Conservation (phyloP, 2,888 invertebrate genomes). For the Sipha maydis region DNA sequence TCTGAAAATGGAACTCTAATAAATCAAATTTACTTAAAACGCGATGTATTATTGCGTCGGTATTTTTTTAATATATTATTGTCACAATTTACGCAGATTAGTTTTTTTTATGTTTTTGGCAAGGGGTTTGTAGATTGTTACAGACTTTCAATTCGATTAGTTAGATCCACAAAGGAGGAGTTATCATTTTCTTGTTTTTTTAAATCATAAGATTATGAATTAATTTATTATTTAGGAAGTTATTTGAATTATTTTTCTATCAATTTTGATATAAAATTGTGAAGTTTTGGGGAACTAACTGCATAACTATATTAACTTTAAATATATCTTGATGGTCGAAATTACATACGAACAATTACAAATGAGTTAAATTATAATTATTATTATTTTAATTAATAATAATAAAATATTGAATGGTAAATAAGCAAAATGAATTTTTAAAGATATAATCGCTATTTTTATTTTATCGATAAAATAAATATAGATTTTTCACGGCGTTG, state of each 20-base stretch:
- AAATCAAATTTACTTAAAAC: background rate
- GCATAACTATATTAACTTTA: too few relatives aligned
- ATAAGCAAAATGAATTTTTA: background rate
- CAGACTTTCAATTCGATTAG: background rate
- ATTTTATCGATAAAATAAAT: background rate
- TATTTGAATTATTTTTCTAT: background rate
- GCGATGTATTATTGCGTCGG: background rate
- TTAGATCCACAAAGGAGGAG: background rate
- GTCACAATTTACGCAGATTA: background rate
- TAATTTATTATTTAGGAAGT: background rate
- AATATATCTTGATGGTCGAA: background rate
- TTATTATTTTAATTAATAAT: background rate
- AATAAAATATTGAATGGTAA: background rate
- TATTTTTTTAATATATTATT: background rate
- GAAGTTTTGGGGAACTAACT: too few relatives aligned
- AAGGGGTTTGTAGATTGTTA: background rate
- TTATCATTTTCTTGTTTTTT: background rate
- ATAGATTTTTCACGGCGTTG: background rate
- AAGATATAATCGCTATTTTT: background rate
- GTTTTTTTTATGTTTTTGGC: background rate
- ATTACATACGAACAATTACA: background rate
- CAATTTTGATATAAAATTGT: background rate
- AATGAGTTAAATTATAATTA: background rate
- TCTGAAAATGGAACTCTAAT: background rate
- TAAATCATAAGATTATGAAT: background rate